Evolutionary conservation across 2,888 invertebrate species (phyloP), one percentile per base, ranked within the genome.

Genomic region (Thalpophila matura): DNA sequence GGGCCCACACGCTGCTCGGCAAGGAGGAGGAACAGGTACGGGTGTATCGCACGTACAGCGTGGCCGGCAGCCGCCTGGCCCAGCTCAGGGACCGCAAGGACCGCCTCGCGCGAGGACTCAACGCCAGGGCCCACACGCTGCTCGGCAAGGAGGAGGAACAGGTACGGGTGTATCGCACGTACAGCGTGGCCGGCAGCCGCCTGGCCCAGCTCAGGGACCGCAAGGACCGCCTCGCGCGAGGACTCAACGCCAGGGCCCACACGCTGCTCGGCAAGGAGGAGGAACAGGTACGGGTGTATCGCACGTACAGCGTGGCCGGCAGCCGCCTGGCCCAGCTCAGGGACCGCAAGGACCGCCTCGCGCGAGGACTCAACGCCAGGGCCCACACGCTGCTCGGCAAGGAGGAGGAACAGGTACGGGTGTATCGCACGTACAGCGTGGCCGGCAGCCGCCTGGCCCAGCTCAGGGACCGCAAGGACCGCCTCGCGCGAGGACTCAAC

Each of bases 1-100:
- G 98, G 79, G 98, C 99, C 0, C 98, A 99, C 95, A 97, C 97
- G 87, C 96, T 98, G 91, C 94, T 98, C 53, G 97, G 97, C 50
- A 97, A 97, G 77, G 97, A 98, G 83, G 98, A 98, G 89, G 97
- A 98, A 85, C 96, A 96, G 93, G 96, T 96, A n/a, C n/a, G n/a
- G n/a, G n/a, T n/a, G n/a, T n/a, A n/a, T n/a, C n/a, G n/a, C n/a
- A n/a, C n/a, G n/a, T n/a, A n/a, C n/a, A n/a, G n/a, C n/a, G n/a
- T n/a, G n/a, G n/a, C n/a, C n/a, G n/a, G n/a, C n/a, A n/a, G n/a
- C n/a, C n/a, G n/a, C n/a, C n/a, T n/a, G n/a, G n/a, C n/a, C n/a
- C n/a, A n/a, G n/a, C n/a, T n/a, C n/a, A n/a, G n/a, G n/a, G n/a
- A n/a, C n/a, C n/a, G 37, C 18, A 37, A 37, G 37, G 37, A 97